Evolutionary conservation across 1,140 invertebrate genomes (phyloP), one percentile per base, ranked within the genome.

Genomic region (Armadillidium nasatum): DNA sequence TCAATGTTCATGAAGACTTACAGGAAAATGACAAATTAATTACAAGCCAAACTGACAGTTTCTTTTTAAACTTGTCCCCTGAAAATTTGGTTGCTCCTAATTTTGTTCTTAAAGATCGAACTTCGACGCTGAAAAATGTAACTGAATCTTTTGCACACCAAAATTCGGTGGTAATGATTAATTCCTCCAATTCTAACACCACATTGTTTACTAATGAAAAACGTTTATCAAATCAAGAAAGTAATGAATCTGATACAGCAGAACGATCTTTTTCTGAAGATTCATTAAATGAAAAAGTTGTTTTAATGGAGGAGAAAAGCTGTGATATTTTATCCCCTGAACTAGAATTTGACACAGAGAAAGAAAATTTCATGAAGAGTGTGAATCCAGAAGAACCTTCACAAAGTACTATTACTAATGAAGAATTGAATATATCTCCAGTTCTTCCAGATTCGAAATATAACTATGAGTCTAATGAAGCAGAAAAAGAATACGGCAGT

Each of bases 191-290:
- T 19, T 7, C 7, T 15, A 60, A 13, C 19, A 3, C 19, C 11
- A 60, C 50, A 3, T 60, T 19, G 11, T 13, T 15, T 15, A 19
- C 19, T 60, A 15, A 13, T 2, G 50, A 60, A 60, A 13, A 19
- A 15, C 0, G 11, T 4, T 13, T 60, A 4, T 3, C 11, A 60
- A 19, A 19, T 13, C 50, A 60, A 7, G 50, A 19, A 60, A 60
- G 50, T 60, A 19, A 15, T 15, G 50, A 60, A 19, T 60, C 50
- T 13, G 50, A 60, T 60, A 19, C 19, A 60, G 50, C 19, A 19
- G 50, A 60, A 60, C 50, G 19, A 60, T 60, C 50, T 15, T 60
- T 60, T 60, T 60, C 50, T 19, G 50, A 60, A 60, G 50, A 60
- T 19, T 60, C 50, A 3, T 60, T 60, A 60, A 60, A 60, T 19